Evolutionary conservation across 2,888 invertebrate species (phyloP).

Genomic region (Dermolepida albohirtum): DNA sequence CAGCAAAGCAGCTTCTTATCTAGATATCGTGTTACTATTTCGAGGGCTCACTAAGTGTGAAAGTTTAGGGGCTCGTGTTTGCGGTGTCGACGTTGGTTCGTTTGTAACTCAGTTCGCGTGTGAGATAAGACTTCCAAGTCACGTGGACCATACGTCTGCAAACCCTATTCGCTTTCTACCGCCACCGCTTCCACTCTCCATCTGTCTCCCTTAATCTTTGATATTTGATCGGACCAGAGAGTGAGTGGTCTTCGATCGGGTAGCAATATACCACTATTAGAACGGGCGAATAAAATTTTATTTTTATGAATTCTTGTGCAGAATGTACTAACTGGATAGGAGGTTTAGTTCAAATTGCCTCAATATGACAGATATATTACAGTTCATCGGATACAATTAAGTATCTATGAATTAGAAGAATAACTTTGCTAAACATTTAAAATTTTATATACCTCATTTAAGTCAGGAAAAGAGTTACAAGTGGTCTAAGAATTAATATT

Average conservation of each 20-base stretch:
- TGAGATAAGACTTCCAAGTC: slow-evolving; percentile 32
- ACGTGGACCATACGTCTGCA: slow-evolving; percentile 40
- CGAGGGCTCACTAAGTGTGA: slow-evolving; percentile 10
- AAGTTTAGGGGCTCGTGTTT: no score
- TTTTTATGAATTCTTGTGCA: slow-evolving; percentile 16
- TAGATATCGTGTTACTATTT: slow-evolving; percentile 23
- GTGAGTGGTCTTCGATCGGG: slow-evolving; percentile 5
- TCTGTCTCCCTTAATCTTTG: slow-evolving; percentile 57
- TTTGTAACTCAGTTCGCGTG: slow-evolving; percentile 17
- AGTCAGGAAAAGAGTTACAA: no score
- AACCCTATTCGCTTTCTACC: slow-evolving; percentile 13
- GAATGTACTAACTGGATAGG: neutral
- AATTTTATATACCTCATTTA: no score
- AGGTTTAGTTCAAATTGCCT: no score
- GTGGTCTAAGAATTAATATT: no score
- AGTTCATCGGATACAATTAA: no score
- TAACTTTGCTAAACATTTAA: no score
- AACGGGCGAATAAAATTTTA: slow-evolving; percentile 29
- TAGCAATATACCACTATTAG: neutral
- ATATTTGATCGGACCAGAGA: slow-evolving; percentile 53
- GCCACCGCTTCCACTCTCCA: slow-evolving; percentile 23
- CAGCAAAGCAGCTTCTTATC: slow-evolving; percentile 14
- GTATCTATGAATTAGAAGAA: no score
- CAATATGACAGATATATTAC: no score
- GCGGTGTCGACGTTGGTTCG: slow-evolving; percentile 10